These are phyloP conservation scores for Fistularia commersonii DNA, from an alignment of 2,797 vertebrate genomes.

Conservation along the genomic window DNA sequence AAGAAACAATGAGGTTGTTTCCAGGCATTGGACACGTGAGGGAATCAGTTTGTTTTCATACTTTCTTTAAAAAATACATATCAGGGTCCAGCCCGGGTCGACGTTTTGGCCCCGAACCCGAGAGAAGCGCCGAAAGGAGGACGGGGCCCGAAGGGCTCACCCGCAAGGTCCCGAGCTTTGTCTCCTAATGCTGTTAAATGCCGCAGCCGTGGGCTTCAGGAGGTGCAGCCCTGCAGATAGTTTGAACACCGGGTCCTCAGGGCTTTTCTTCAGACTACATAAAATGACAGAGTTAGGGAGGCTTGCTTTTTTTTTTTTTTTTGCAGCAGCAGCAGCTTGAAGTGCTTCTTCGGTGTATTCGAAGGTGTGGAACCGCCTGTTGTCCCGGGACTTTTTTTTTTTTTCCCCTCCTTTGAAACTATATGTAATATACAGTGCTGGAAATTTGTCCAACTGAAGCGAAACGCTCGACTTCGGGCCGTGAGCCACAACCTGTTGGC, in stretches of 20 bases:
- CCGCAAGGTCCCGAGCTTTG: slow-evolving; percentile 21
- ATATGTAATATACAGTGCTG: slow-evolving; percentile 9
- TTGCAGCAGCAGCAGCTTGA: slow-evolving; percentile 22
- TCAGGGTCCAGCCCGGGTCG: slow-evolving; percentile 38
- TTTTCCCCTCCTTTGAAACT: no score
- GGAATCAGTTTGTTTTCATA: no score
- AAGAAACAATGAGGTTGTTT: no score
- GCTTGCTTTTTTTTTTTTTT: slow-evolving; percentile 31
- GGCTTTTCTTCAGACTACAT: slow-evolving; percentile 48
- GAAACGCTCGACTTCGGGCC: no score
- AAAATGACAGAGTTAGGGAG: slow-evolving; percentile 32
- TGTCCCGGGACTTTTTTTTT: slow-evolving; percentile 6
- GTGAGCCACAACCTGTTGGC: no score
- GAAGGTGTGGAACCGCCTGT: slow-evolving; percentile 12
- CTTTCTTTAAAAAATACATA: no score
- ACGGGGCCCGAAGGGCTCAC: slow-evolving; percentile 32
- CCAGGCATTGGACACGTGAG: no score
- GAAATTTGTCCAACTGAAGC: slow-evolving; percentile 16
- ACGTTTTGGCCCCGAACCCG: slow-evolving; percentile 28
- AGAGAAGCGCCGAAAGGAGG: slow-evolving; percentile 5
- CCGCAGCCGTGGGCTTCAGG: slow-evolving; percentile 44
- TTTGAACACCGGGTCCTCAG: slow-evolving; percentile 48
- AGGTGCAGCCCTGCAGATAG: slow-evolving; percentile 36
- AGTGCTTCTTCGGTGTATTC: slow-evolving; percentile 37
- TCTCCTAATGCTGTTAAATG: slow-evolving; percentile 32